Conservation (phyloP, 2,797 vertebrate genomes). For the Acomys russatus region DNA sequence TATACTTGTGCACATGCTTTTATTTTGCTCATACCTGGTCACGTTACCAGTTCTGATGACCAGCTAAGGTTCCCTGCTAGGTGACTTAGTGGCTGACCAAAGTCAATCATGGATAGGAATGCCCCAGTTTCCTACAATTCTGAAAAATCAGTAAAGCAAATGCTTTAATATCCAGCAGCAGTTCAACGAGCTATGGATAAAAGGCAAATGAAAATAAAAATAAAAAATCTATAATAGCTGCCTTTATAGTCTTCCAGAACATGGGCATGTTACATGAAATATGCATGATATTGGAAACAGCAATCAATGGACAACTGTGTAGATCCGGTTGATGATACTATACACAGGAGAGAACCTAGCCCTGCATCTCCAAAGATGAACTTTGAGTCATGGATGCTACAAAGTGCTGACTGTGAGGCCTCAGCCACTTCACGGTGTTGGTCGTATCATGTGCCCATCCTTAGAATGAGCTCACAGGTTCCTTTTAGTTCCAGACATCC, state of each 20-base stretch:
- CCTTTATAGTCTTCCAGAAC: neutral
- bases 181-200: neutral
- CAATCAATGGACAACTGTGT: neutral
- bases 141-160: neutral
- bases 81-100: neutral
- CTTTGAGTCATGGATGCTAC: neutral
- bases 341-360: neutral
- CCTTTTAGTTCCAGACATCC: neutral
- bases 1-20: neutral
- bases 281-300: neutral
- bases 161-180: neutral
- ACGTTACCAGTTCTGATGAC: conserved; percentile 9
- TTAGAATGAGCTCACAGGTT: neutral
- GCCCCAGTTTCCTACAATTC: neutral
- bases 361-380: neutral
- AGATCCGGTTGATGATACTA: neutral
- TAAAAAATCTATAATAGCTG: neutral
- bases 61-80: neutral
- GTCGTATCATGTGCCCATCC: neutral
- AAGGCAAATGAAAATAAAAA: neutral
- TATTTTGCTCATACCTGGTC: neutral
- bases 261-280: neutral
- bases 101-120: neutral
- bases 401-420: neutral
- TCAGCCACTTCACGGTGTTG: neutral